A percentile compares a stretch with the other conserved stretches of the same genome.
Evolutionary conservation across 2,888 invertebrate genomes (phyloP).

Genomic region (Sminthurides aquaticus): DNA sequence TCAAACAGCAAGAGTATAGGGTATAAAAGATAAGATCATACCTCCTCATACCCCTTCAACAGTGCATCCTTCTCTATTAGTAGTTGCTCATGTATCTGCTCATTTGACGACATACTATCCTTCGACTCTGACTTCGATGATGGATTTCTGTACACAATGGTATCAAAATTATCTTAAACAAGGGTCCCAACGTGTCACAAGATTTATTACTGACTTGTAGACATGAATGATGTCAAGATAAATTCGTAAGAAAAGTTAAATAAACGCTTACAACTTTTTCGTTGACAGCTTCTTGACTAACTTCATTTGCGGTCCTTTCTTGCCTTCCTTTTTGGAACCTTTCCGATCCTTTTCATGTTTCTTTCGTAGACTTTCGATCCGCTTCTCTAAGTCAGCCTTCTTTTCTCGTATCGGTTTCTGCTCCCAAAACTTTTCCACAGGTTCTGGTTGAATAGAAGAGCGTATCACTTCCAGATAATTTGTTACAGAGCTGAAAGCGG

Average conservation of each 20-base stretch:
- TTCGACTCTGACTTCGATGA: neutral
- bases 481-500: constrained; percentile 18
- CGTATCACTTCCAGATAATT: constrained; percentile 48
- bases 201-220: neutral
- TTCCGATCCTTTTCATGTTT: constrained; percentile 64
- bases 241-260: too few species aligned
- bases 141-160: neutral
- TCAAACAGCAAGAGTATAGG: neutral
- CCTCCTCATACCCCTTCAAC: constrained; percentile 72
- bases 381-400: constrained; percentile 74
- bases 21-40: constrained; percentile 44
- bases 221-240: neutral
- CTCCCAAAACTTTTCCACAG: constrained; percentile 69
- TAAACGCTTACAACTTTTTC: constrained; percentile 64
- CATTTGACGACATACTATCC: neutral
- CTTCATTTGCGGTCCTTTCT: constrained; percentile 57
- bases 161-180: neutral
- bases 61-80: constrained; percentile 66
- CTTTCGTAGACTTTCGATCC: constrained; percentile 70
- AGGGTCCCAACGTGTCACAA: neutral
- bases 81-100: constrained; percentile 54
- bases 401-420: constrained; percentile 77
- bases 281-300: constrained; percentile 68
- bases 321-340: constrained; percentile 32
- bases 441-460: constrained; percentile 59